These are phyloP conservation scores for Delphinus delphis DNA, from an alignment of 2,113 vertebrate species.

Conservation along the genomic window DNA sequence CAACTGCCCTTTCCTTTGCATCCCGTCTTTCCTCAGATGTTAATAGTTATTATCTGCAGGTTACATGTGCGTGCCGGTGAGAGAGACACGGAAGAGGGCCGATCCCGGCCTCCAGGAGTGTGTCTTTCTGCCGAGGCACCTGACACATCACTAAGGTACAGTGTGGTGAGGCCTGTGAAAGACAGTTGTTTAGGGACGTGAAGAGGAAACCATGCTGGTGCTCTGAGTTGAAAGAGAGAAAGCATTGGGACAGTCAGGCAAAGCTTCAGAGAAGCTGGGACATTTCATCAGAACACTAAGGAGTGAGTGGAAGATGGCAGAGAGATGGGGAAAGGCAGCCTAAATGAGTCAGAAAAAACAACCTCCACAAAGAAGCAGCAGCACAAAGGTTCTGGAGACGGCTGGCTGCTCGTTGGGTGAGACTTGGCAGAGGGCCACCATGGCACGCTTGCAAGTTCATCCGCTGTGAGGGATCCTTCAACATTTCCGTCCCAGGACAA, in stretches of 20 bases:
- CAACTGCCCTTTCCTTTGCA: neutral
- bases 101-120: neutral
- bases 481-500: neutral
- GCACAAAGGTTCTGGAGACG: neutral
- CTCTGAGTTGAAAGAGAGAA: neutral
- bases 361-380: neutral
- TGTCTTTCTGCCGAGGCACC: neutral
- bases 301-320: neutral
- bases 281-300: neutral
- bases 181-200: neutral
- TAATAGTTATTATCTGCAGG: neutral
- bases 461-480: neutral
- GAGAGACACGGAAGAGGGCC: neutral
- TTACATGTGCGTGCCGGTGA: neutral
- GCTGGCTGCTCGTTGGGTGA: neutral
- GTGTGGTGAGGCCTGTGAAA: neutral
- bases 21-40: neutral
- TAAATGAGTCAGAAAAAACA: neutral
- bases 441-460: neutral
- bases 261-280: neutral
- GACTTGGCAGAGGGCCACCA: neutral
- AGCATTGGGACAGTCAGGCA: neutral
- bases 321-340: neutral
- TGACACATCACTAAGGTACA: neutral
- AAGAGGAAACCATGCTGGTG: neutral